phyloP scores from a whole-genome alignment of 2,113 vertebrate species.

The Castor canadensis region DNA sequence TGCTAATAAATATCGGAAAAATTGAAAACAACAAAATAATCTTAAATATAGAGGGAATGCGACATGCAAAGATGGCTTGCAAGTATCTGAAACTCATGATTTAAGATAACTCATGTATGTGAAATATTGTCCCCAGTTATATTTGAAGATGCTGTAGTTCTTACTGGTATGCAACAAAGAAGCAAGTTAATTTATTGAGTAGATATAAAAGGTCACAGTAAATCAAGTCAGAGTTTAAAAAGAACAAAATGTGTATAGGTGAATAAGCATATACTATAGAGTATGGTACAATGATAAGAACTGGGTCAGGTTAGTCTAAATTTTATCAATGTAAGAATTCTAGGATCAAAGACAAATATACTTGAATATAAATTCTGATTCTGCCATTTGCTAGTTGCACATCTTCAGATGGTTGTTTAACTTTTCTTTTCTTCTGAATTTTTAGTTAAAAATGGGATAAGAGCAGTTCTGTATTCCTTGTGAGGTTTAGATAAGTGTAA shows the following conservation, averaged over 20 bases:
- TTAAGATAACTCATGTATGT: background rate
- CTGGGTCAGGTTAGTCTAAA: background rate
- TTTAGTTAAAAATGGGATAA: background rate
- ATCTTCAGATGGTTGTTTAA: background rate
- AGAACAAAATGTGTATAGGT: background rate
- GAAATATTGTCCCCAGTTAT: background rate
- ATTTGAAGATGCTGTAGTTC: background rate
- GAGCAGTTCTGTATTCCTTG: background rate
- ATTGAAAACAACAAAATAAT: background rate
- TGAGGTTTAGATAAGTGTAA: background rate
- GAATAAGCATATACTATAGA: background rate
- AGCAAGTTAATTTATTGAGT: background rate
- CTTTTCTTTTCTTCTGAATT: background rate
- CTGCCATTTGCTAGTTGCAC: background rate
- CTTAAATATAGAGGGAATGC: background rate
- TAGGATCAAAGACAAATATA: background rate
- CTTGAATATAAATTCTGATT: background rate
- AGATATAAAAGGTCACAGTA: background rate
- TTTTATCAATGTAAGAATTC: background rate
- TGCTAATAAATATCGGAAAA: slow-evolving; percentile 21
- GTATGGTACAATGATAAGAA: background rate
- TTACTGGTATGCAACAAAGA: background rate
- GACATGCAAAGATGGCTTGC: background rate
- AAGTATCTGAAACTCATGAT: background rate
- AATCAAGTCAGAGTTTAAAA: background rate